Evolutionary conservation across 2,888 invertebrate genomes (phyloP), one percentile per base, ranked within the genome.

Genomic region (Graphium colonna): DNA sequence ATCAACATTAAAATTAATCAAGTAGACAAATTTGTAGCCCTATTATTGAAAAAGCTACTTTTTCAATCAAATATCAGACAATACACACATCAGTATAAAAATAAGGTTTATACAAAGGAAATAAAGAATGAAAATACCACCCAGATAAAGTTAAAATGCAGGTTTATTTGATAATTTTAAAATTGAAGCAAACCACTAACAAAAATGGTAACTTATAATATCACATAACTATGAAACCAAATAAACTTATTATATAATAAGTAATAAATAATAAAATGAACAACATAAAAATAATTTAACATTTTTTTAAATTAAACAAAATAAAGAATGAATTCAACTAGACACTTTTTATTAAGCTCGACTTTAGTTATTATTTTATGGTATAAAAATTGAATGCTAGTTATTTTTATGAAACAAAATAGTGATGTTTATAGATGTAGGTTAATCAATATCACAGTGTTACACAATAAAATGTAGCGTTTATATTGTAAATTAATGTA

Each of bases 401-500:
- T 46, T 44, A 39, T 10, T 43, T 47, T 52, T 15, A 26, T 46
- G 31, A 33, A 51, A 51, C 39, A 42, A 48, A 45, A 31, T 38
- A 39, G 21, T 53, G 38, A 46, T 49, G 26, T 44, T 39, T 5
- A 21, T 49, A 52, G 42, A 36, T 50, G 55, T 51, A 49, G 12
- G 16, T 16, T 51, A 46, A 50, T 50, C 40, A 33, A 43, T 68
- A 69, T 66, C 68, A 69, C 68, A 69, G 69, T 60, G 59, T 59
- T 56, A 52, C 62, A 62, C 62, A 61, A 62, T 60, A 44, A 49
- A 50, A 54, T 50, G 40, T 21, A 54, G 49, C 33, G n/a, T n/a
- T n/a, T n/a, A n/a, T n/a, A 43, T 49, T 49, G 44, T 49, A 54
- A 54, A 51, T 51, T 43, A 51, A 52, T 28, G 12, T 55, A 51